Evolutionary conservation across 2,113 vertebrate species (phyloP).

Genomic region (Galbula dea): DNA sequence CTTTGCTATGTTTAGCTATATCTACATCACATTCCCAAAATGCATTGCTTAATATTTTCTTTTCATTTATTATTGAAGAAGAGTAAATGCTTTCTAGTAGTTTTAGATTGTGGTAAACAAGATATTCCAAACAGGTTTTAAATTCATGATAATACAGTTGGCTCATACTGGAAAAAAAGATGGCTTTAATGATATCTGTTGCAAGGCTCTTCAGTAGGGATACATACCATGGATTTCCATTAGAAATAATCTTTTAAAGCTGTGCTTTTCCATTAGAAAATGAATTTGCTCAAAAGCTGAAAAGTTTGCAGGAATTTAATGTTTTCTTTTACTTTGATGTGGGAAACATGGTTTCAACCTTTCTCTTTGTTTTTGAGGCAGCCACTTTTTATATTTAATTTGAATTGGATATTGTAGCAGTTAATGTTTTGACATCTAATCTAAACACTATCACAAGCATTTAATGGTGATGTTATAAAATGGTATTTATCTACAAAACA

Average conservation of each 20-base stretch:
- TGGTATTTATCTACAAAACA: not conserved
- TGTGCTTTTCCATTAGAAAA: not conserved
- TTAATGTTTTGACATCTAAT: not conserved
- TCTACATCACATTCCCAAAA: not conserved
- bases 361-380: not conserved
- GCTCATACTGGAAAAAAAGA: not conserved
- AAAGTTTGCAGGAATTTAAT: not conserved
- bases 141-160: not conserved
- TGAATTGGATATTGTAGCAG: not conserved
- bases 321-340: not conserved
- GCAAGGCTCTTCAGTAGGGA: not conserved
- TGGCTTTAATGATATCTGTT: not conserved
- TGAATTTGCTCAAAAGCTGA: not conserved
- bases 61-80: conserved; percentile 27
- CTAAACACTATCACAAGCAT: not conserved
- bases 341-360: not conserved
- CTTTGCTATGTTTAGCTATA: not conserved
- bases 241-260: not conserved
- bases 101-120: conserved; percentile 1
- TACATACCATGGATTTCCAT: not conserved
- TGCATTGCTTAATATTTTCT: not conserved
- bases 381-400: not conserved
- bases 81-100: not conserved
- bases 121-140: not conserved
- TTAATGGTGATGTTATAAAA: not conserved